Percentiles rank a stretch among this genome's conserved stretches.
Conservation (phyloP, 2,797 vertebrate genomes). For the Semaprochilodus insignis region DNA sequence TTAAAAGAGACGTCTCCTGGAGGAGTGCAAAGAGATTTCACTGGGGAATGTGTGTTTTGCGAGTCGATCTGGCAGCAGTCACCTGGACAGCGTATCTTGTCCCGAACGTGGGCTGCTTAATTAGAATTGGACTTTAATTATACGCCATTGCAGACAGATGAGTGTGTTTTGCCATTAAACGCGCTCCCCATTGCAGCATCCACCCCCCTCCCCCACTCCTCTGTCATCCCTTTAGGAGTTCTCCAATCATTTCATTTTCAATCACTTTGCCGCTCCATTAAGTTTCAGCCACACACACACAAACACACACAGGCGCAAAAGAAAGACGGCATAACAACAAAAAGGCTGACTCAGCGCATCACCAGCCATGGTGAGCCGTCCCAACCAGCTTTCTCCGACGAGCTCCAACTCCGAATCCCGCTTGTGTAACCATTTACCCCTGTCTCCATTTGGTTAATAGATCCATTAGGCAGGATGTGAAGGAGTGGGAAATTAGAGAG, state of each 20-base stretch:
- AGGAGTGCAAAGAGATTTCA: not conserved
- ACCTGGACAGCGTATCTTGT: constrained; percentile 16
- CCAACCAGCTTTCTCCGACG: constrained; percentile 22
- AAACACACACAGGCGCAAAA: not conserved
- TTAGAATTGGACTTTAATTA: constrained; percentile 44
- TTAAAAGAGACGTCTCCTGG: constrained; percentile 30
- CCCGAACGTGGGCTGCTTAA: constrained; percentile 32
- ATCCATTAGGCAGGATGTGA: constrained; percentile 75
- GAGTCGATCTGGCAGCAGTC: constrained; percentile 16
- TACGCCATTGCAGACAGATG: constrained; percentile 42
- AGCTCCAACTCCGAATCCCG: constrained; percentile 42
- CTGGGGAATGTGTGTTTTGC: constrained; percentile 16
- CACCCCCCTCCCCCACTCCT: not conserved
- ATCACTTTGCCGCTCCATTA: constrained; percentile 45
- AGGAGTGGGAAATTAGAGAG: constrained; percentile 53
- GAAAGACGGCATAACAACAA: constrained; percentile 30
- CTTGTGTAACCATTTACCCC: constrained; percentile 66
- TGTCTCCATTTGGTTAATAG: constrained; percentile 79
- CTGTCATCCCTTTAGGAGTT: constrained; percentile 34
- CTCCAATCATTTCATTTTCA: constrained; percentile 49
- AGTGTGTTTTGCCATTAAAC: constrained; percentile 45
- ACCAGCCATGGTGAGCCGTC: not conserved
- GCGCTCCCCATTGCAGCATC: constrained; percentile 11
- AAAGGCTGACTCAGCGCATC: constrained; percentile 41
- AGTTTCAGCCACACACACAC: constrained; percentile 36